Percentiles rank a stretch among this genome's conserved stretches.
Conservation (phyloP, 2,113 vertebrate genomes). For the Mustelus asterias region DNA sequence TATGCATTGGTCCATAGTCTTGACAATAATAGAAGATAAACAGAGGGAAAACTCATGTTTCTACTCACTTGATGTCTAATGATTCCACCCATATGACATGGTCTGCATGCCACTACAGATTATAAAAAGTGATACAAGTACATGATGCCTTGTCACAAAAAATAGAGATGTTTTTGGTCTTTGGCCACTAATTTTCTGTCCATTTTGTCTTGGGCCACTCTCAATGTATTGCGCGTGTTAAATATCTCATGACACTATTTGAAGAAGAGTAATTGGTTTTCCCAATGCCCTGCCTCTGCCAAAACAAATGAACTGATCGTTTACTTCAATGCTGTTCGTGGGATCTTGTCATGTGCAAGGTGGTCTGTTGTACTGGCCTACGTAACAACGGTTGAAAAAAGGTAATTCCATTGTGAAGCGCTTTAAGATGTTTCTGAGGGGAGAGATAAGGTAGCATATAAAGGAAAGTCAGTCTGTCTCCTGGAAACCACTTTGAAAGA, state of each 20-base stretch:
- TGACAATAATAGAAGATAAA: no score
- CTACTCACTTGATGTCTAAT: no score
- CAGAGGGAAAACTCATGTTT: no score
- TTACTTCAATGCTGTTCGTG: background rate
- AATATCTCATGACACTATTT: background rate
- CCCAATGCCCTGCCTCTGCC: background rate
- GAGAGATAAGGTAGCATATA: background rate
- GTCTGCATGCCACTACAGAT: background rate
- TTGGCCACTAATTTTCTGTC: background rate
- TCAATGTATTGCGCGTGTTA: no score
- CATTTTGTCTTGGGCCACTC: background rate
- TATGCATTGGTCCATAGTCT: no score
- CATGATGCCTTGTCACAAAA: background rate
- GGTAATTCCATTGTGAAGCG: background rate
- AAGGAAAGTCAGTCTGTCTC: background rate
- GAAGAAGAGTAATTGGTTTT: background rate
- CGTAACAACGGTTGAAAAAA: background rate
- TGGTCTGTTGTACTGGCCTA: background rate
- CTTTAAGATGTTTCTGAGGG: background rate
- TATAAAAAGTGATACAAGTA: background rate
- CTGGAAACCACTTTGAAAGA: background rate
- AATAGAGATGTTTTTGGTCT: no score
- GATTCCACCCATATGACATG: background rate
- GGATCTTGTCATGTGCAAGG: background rate
- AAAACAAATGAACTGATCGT: background rate